A percentile compares a stretch with the other conserved stretches of the same genome.
These are phyloP conservation scores for Idaea aversata DNA, from an alignment of 2,888 invertebrate genomes.

Conservation along the genomic window DNA sequence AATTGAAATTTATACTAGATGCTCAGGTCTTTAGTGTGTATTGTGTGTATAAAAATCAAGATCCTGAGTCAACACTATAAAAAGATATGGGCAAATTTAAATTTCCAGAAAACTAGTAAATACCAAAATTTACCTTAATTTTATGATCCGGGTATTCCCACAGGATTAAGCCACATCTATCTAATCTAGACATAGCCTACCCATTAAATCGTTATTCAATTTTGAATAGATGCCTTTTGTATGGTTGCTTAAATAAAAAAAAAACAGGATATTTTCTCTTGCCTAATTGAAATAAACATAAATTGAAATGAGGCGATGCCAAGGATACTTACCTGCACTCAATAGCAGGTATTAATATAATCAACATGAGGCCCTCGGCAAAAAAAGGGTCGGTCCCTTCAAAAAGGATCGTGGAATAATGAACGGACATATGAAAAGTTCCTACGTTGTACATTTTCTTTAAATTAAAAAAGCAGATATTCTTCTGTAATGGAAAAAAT, in stretches of 20 bases:
- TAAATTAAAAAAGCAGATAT: slow-evolving; percentile 10
- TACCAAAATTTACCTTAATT: too few relatives aligned
- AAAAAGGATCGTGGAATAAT: slow-evolving; percentile 32
- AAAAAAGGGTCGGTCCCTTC: slow-evolving; percentile 36
- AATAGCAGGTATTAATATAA: slow-evolving; percentile 12
- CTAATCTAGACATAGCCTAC: too few relatives aligned
- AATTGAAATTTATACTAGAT: too few relatives aligned
- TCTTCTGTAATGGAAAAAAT: slow-evolving; percentile 9
- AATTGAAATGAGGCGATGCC: background rate
- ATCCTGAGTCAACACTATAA: too few relatives aligned
- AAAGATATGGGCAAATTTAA: too few relatives aligned
- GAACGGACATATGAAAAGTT: slow-evolving; percentile 26
- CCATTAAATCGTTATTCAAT: too few relatives aligned
- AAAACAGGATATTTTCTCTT: background rate
- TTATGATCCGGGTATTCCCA: too few relatives aligned
- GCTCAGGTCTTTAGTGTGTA: too few relatives aligned
- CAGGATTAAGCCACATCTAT: too few relatives aligned
- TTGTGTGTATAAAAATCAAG: too few relatives aligned
- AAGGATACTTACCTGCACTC: slow-evolving; percentile 11
- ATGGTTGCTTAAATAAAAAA: background rate
- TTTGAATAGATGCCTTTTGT: too few relatives aligned
- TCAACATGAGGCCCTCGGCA: slow-evolving; percentile 18
- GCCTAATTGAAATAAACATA: background rate
- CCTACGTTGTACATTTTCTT: slow-evolving; percentile 35
- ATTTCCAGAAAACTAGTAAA: too few relatives aligned